Base-by-base conservation (phyloP, 2,797 vertebrate genomes). In the Cheirogaleus major region DNA sequence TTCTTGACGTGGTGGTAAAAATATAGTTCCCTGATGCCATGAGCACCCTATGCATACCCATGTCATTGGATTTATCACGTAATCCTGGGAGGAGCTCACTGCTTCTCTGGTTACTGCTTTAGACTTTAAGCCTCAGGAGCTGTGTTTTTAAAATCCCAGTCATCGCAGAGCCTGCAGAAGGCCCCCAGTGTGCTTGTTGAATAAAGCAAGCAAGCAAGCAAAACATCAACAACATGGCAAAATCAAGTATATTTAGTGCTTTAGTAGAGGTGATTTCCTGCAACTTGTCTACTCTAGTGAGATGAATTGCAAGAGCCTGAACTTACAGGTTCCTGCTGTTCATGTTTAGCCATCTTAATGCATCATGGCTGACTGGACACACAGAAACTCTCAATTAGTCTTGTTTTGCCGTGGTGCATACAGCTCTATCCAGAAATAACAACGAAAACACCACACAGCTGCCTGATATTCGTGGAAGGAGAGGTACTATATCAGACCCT, bases 301-400 rank as follows among this genome's bases (percentile, higher is more conserved):
- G 96, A 97, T 97, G 95, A 91, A 97, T 97, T 94, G 70, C 91
- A n/a, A 81, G 95, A 94, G 91, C 79, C 97, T 97, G 97, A 96
- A 97, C 97, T 96, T 93, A 50, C 92, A 93, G 97, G 52, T 78
- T 83, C 97, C 96, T 91, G 96, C 97, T 97, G 97, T 73, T 98
- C 50, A 1, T 52, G 95, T 55, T 89, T 78, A 91, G 95, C 82
- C 93, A 38, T 87, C 94, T 93, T 94, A 91, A 96, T 97, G 94
- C 79, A 97, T 97, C 97, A 97, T 43, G 89, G 91, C 89, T 96
- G 97, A 96, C 87, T 97, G 95, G 89, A 92, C 73, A 55, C 88
- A 38, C 3, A 10, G 91, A 97, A 95, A 75, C 70, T 91, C 95
- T 84, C 95, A 96, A 87, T 97, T 96, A 97, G 97, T 96, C 96